Evolutionary conservation across 1,140 invertebrate species (phyloP), one percentile per base, ranked within the genome.

Genomic region (Eurosta solidaginis): DNA sequence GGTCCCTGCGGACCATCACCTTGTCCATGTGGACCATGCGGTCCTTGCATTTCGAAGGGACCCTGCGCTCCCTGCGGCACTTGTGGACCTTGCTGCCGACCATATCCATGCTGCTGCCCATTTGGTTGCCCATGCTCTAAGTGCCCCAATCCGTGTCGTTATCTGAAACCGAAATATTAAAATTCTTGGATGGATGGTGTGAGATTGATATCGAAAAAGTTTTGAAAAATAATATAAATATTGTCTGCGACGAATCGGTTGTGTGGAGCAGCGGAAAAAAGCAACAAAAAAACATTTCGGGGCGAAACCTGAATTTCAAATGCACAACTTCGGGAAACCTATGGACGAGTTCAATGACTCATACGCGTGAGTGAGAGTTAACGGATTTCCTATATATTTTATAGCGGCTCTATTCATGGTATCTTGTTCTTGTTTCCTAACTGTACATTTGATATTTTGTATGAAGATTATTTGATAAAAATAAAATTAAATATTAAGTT

Each of bases 101-200:
- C 82, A 47, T 78, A 75, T 1, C 83, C 83, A 2, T 79, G 82
- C 45, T 82, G 83, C 2, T 85, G 84, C 33, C 79, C 80, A 7
- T 84, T 84, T 10, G 82, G 84, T 1, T 85, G 84, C 68, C 84
- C 84, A 0, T 85, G 83, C 42, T 77, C 84, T 82, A 1, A 85
- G 82, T 59, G 81, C 83, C 9, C 84, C 82, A 12, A 85, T 82
- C 17, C 84, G 12, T 68, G 59, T 17, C 59, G 59, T 0, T 68
- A 68, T 68, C 59, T 68, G 14, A 68, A 68, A 6, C 59, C 59
- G 6, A 68, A 40, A 10, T 68, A 68, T n/a, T 68, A 20, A n/a
- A n/a, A n/a, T n/a, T n/a, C n/a, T n/a, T n/a, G n/a, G n/a, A 68
- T 29, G n/a, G 9, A 68, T 40, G 14, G 54, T 17, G 29, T 29